Evolutionary conservation across 2,797 vertebrate genomes (phyloP), one percentile per base, ranked within the genome.

Genomic region (Meda fulgida): DNA sequence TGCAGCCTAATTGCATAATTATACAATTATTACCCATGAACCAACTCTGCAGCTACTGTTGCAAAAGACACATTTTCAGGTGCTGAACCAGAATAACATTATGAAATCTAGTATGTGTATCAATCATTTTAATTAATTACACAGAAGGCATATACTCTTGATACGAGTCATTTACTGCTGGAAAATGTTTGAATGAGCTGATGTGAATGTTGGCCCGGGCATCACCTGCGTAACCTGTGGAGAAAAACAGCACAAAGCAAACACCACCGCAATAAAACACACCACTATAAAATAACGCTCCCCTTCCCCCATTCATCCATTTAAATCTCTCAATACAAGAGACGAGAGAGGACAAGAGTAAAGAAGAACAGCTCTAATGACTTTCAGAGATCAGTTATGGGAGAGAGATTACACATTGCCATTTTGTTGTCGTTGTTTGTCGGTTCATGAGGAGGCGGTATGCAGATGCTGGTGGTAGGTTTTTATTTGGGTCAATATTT

Each of bases 401-500:
- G 31, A 71, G 58, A 21, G 67, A 60, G 36, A 36, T 67, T 82
- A 53, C 29, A 29, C 18, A 3, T 55, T 60, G 40, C 46, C 77
- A 69, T 85, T 83, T 81, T 81, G 55, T 81, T 81, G 63, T 77
- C 38, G 26, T n/a, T 48, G 34, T 70, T 38, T 53, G 71, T 38
- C 10, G 21, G 21, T 82, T 84, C 0, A 26, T 70, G 77, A 67
- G 5, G n/a, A 69, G 46, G 58, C 43, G 19, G 31, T 31, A 71
- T 72, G 69, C 78, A 84, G 69, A 81, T 67, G 40, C 29, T 86
- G 78, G 86, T 84, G 84, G 80, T 79, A 77, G 58, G 58, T 84
- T 66, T 75, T 73, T 10, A 31, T 70, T 34, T 48, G n/a, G 86
- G 93, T 94, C 92, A 95, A 94, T 95, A 95, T 95, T 94, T 94